These are phyloP conservation scores for Orbicella faveolata DNA, from an alignment of 64 coral and sea anemone genomes.

Conservation along the genomic window DNA sequence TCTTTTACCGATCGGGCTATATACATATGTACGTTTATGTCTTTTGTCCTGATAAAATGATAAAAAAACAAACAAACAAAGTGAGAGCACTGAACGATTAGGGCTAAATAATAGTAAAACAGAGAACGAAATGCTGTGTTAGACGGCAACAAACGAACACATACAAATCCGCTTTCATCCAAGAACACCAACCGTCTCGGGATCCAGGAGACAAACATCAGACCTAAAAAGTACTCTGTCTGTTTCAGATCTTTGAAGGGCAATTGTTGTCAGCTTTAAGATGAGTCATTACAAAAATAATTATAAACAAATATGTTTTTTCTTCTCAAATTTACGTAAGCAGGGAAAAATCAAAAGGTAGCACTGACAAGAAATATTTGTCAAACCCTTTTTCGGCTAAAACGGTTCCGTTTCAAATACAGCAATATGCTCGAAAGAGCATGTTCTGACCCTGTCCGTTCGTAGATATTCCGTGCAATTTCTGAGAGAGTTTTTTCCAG, in stretches of 20 bases:
- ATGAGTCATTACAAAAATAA: not conserved
- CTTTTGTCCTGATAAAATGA: conserved; percentile 44
- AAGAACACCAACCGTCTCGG: conserved; percentile 44
- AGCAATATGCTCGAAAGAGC: conserved; percentile 4
- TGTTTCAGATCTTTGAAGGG: conserved; percentile 44
- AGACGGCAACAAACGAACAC: not conserved
- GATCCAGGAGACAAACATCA: conserved; percentile 20
- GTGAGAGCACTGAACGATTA: too few relatives aligned
- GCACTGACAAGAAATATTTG: not conserved
- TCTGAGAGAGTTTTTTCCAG: conserved; percentile 61
- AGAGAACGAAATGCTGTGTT: not conserved
- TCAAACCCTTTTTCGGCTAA: conserved; percentile 44
- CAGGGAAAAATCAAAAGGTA: not conserved
- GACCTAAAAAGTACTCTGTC: conserved; percentile 29
- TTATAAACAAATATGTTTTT: not conserved
- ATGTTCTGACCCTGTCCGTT: not conserved
- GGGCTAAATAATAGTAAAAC: too few relatives aligned
- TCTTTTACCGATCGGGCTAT: conserved; percentile 28
- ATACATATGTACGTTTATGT: conserved; percentile 8
- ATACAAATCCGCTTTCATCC: conserved; percentile 58
- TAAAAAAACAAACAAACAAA: not conserved
- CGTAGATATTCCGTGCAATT: conserved; percentile 37
- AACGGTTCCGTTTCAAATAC: conserved; percentile 38
- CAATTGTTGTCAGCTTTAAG: conserved; percentile 5
- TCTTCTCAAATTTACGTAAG: not conserved